Evolutionary conservation across 2,113 vertebrate genomes (phyloP).

Genomic region (Heterocephalus glaber): DNA sequence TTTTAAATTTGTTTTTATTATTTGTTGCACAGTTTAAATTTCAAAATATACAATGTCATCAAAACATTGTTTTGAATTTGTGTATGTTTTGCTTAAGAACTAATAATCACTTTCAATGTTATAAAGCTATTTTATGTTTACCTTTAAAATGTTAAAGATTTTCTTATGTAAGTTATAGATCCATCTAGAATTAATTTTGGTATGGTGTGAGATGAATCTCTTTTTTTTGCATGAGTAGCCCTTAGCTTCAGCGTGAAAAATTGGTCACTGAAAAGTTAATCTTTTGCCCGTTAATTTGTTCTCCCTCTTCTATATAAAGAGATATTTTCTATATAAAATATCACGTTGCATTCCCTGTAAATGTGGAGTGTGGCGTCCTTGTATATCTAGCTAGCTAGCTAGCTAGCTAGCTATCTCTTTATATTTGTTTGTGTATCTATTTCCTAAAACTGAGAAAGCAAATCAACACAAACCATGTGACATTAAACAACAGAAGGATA

Average conservation of each 20-base stretch:
- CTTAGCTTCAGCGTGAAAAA: background rate
- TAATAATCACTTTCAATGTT: background rate
- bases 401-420: background rate
- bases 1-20: slow-evolving; percentile 12
- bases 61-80: background rate
- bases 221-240: background rate
- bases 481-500: background rate
- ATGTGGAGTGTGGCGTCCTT: background rate
- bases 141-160: slow-evolving; percentile 29
- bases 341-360: background rate
- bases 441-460: background rate
- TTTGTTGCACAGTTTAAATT: background rate
- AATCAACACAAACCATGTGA: background rate
- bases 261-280: background rate
- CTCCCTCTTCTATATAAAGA: background rate
- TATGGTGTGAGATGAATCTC: background rate
- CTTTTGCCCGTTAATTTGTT: background rate
- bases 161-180: background rate
- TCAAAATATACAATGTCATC: background rate
- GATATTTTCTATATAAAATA: background rate
- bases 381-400: no score
- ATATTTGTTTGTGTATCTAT: background rate
- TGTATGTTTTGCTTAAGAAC: background rate
- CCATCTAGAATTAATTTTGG: background rate
- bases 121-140: background rate